phyloP scores from a whole-genome alignment of 1,140 invertebrate genomes.

The Zaprionus ghesquierei region DNA sequence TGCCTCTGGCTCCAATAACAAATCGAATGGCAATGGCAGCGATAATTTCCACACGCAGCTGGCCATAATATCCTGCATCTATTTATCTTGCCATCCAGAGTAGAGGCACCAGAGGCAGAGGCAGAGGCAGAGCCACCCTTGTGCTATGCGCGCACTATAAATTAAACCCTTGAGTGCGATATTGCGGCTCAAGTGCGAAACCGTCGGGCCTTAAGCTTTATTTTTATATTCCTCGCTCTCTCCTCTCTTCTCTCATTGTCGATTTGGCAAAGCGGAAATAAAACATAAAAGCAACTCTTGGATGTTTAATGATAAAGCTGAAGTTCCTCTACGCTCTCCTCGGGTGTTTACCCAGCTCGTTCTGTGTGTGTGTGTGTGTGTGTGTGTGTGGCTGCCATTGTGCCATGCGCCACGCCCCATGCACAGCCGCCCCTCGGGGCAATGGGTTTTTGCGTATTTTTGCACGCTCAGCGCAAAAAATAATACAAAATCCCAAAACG shows the following conservation, averaged over 20 bases:
- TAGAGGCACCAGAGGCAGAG: no score
- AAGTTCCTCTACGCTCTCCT: conserved; percentile 30
- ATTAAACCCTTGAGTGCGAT: conserved; percentile 77
- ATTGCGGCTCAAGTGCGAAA: conserved; percentile 73
- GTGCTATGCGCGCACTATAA: conserved; percentile 34
- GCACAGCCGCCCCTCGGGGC: conserved; percentile 31
- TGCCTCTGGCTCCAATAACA: conserved; percentile 55
- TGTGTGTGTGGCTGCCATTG: conserved; percentile 51
- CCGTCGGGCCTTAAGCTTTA: conserved; percentile 59
- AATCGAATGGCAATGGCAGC: conserved; percentile 62
- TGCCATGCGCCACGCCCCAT: conserved; percentile 40
- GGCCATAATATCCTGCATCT: conserved; percentile 69
- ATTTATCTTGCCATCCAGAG: conserved; percentile 61
- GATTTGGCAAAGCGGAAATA: conserved; percentile 60
- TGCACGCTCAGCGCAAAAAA: conserved; percentile 70
- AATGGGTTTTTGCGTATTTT: conserved; percentile 48
- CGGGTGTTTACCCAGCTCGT: conserved; percentile 16
- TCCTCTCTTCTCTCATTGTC: conserved; percentile 3
- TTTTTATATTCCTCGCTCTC: conserved; percentile 26
- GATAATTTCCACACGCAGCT: conserved; percentile 72
- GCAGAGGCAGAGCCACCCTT: conserved; percentile 60
- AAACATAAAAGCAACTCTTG: conserved; percentile 79
- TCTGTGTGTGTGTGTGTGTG: conserved; percentile 36
- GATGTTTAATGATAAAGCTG: conserved; percentile 76
- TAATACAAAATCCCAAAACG: conserved; percentile 28